These are phyloP conservation scores for Homarus gammarus DNA, from an alignment of 2,888 invertebrate species.

Conservation along the genomic window DNA sequence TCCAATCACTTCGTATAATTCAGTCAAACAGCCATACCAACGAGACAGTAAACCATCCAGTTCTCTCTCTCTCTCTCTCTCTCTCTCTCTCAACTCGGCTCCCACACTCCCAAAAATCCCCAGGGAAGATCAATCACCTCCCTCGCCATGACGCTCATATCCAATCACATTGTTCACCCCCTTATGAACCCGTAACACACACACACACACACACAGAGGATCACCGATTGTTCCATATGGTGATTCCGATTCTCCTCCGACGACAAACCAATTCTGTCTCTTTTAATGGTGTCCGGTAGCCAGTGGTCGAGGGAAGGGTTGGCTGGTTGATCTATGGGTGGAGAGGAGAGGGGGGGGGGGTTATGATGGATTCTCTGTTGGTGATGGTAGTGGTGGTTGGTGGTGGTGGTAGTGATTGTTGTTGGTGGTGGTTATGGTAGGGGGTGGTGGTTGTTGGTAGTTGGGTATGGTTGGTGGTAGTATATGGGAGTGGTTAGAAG, in stretches of 20 bases:
- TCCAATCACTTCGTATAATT: too few relatives aligned
- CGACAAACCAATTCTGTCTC: constrained; percentile 20
- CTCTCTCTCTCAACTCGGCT: not conserved
- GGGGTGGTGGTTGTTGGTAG: too few relatives aligned
- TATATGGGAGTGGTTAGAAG: too few relatives aligned
- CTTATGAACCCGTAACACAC: not conserved
- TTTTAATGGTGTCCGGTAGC: not conserved
- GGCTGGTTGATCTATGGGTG: not conserved
- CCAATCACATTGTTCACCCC: not conserved
- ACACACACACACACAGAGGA: not conserved
- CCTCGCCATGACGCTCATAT: not conserved
- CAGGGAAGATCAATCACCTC: not conserved
- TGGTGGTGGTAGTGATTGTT: not conserved
- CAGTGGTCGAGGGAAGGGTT: not conserved
- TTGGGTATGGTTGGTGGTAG: too few relatives aligned
- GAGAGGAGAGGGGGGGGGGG: not conserved
- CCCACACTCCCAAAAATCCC: not conserved
- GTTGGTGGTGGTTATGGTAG: not conserved
- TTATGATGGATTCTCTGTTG: too few relatives aligned
- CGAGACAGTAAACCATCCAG: too few relatives aligned
- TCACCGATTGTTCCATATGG: constrained; percentile 11
- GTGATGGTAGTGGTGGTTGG: not conserved
- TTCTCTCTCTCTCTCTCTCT: too few relatives aligned
- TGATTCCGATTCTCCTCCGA: not conserved
- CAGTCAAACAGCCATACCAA: too few relatives aligned